Evolutionary conservation across 2,797 vertebrate species (phyloP).

Genomic region (Tolypeutes matacus): DNA sequence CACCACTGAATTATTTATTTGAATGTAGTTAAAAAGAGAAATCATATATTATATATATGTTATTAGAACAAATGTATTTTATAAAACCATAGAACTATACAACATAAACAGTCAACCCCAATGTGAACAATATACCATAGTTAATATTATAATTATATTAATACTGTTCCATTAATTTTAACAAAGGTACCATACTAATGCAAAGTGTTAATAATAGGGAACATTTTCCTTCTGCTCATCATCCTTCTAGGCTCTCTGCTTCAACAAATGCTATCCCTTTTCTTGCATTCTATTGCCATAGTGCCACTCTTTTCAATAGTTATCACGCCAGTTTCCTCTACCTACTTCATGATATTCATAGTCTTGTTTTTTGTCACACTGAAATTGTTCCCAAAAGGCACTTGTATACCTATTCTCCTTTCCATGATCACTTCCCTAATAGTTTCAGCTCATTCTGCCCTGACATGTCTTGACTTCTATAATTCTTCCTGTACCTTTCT

Average conservation of each 20-base stretch:
- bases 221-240: not conserved
- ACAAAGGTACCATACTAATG: too few relatives aligned
- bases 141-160: too few relatives aligned
- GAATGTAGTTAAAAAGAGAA: too few relatives aligned
- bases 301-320: not conserved
- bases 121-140: too few relatives aligned
- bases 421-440: too few relatives aligned
- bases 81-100: too few relatives aligned
- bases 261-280: not conserved
- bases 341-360: not conserved
- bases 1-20: too few relatives aligned
- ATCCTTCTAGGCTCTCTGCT: not conserved
- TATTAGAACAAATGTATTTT: too few relatives aligned
- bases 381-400: not conserved
- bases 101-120: too few relatives aligned
- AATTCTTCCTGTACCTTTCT: slow-evolving; percentile 40
- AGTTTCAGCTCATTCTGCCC: not conserved
- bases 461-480: not conserved
- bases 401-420: not conserved
- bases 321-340: not conserved
- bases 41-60: too few relatives aligned
- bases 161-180: too few relatives aligned
- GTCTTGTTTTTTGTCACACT: not conserved
- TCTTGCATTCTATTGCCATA: not conserved
- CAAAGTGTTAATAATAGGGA: too few relatives aligned